These are phyloP conservation scores for Vandiemenella viatica DNA, from an alignment of 2,888 invertebrate genomes.

Conservation along the genomic window DNA sequence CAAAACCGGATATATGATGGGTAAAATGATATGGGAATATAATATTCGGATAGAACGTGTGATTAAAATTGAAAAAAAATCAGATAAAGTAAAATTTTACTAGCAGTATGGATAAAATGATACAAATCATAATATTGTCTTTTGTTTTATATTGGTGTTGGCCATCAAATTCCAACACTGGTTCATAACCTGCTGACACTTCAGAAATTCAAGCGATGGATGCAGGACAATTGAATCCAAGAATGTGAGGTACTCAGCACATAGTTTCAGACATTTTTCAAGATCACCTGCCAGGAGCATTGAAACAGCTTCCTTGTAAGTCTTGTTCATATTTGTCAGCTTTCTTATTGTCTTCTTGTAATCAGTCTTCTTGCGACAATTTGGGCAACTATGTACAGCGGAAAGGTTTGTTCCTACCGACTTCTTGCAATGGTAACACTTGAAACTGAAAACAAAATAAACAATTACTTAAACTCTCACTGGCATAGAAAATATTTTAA, in stretches of 20 bases:
- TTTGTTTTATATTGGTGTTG: constrained; percentile 4
- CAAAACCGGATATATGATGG: no score
- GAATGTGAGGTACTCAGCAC: not conserved
- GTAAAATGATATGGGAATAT: no score
- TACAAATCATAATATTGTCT: no score
- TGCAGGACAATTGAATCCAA: constrained; percentile 5
- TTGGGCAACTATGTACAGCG: not conserved
- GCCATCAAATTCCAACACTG: constrained; percentile 10
- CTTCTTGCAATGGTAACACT: not conserved
- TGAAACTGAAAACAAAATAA: not conserved
- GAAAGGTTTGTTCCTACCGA: not conserved
- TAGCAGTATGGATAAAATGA: no score
- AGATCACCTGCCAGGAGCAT: not conserved
- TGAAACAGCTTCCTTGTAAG: not conserved
- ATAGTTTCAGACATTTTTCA: not conserved
- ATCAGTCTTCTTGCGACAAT: not conserved
- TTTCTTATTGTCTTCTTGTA: not conserved
- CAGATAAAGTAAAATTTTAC: no score
- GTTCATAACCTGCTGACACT: constrained; percentile 7
- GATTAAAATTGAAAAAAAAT: no score
- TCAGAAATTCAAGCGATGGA: constrained; percentile 7
- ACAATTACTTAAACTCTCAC: not conserved
- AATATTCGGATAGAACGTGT: no score
- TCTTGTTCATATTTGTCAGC: not conserved
- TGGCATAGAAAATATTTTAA: no score